Base-by-base conservation (phyloP, 2,888 invertebrate genomes). In the Ophion ellenae region DNA sequence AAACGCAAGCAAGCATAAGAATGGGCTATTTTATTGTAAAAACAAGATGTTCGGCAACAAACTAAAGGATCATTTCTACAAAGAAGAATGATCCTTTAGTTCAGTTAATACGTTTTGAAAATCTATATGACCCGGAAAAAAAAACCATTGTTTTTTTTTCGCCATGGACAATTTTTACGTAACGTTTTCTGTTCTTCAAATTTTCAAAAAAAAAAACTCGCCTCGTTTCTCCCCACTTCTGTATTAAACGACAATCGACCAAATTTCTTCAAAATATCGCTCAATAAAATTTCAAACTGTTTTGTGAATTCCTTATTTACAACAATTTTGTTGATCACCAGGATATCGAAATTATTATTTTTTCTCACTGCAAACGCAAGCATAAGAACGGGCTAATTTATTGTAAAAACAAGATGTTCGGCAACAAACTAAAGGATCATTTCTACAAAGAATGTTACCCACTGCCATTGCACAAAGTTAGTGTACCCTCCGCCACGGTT, bases 391-490 rank as follows among this genome's bases (percentile, higher is more conserved):
- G 11, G 45, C 10, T 40, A 40, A 20, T 4, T 0, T 40, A 40
- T 40, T 40, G 40, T 7, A 20, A 67, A 45, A 0, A 45, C n/a
- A 24, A 20, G 24, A 17, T 6, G 17, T 32, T 64, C 17, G 9
- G 32, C 3, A 67, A 67, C 5, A n/a, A 14, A 10, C 20, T n/a
- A 20, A 32, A 20, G 11, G 5, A 64, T 66, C n/a, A 2, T 36
- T 66, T 17, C 14, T 67, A 20, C n/a, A 28, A 28, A 71, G 28
- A 64, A 20, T 70, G 47, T 36, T 47, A 75, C 75, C 28, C 64
- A 75, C 75, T 28, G 24, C 28, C 75, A 75, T 75, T 47, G 75
- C 61, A 73, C 7, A 45, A 28, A 6, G n/a, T 45, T 2, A 5
- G 63, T 47, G 75, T 75, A 28, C n/a, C 9, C n/a, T n/a, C 63